These are phyloP conservation scores for Acanthiza pusilla DNA, from an alignment of 2,797 vertebrate species.

Conservation along the genomic window DNA sequence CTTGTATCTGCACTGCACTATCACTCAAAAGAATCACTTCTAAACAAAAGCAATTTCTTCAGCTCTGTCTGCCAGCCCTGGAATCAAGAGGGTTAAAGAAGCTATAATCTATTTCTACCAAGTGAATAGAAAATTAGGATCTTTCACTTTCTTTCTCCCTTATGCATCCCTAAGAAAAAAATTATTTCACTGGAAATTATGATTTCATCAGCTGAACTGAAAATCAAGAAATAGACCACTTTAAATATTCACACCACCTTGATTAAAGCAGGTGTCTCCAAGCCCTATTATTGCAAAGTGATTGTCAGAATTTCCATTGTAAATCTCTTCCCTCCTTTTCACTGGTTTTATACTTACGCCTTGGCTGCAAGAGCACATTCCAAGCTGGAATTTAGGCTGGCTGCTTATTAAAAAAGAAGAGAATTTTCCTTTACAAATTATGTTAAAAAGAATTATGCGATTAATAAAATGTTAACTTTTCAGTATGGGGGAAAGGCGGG, in stretches of 20 bases:
- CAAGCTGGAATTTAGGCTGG: not conserved
- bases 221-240: slow-evolving; percentile 72
- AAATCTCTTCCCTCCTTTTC: slow-evolving; percentile 54
- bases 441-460: not conserved
- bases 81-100: slow-evolving; percentile 11
- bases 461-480: slow-evolving; percentile 2
- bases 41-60: not conserved
- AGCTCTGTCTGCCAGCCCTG: not conserved
- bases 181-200: slow-evolving; percentile 68
- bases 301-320: slow-evolving; percentile 68
- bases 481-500: not conserved
- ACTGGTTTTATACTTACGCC: slow-evolving; percentile 16
- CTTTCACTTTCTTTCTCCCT: slow-evolving; percentile 19
- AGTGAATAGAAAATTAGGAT: slow-evolving; percentile 23
- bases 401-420: slow-evolving; percentile 13
- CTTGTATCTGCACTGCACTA: not conserved
- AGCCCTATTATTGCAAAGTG: slow-evolving; percentile 46
- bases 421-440: slow-evolving; percentile 20
- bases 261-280: slow-evolving; percentile 67
- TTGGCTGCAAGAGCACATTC: slow-evolving; percentile 47
- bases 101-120: slow-evolving; percentile 16
- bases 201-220: slow-evolving; percentile 68
- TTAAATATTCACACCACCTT: slow-evolving; percentile 71
- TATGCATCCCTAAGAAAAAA: slow-evolving; percentile 55
- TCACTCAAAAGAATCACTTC: not conserved